Evolutionary conservation across 2,888 invertebrate species (phyloP).

Genomic region (Leucoma salicis): DNA sequence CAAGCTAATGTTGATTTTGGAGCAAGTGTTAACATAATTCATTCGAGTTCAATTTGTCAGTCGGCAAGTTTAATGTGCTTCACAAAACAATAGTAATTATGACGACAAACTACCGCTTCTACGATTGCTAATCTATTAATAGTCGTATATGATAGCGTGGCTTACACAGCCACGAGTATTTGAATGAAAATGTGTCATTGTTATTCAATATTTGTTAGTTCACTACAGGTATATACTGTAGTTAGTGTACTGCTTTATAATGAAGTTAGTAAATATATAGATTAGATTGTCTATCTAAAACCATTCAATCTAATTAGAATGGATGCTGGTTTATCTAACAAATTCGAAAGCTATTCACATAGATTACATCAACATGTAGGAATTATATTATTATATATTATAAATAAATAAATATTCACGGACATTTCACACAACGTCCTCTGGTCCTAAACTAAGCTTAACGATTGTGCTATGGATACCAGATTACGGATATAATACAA

Average conservation of each 20-base stretch:
- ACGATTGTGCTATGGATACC: too few species aligned
- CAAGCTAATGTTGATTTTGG: constrained; percentile 50
- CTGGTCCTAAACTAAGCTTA: too few species aligned
- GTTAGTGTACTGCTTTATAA: too few species aligned
- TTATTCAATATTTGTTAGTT: constrained; percentile 26
- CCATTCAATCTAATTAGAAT: constrained; percentile 17
- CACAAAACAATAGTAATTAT: constrained; percentile 48
- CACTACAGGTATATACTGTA: neutral
- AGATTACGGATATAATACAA: too few species aligned
- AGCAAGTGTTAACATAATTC: constrained; percentile 54
- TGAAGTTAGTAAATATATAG: constrained; percentile 15
- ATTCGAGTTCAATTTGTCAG: constrained; percentile 47
- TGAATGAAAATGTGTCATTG: constrained; percentile 24
- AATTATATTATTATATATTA: too few species aligned
- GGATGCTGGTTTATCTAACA: too few species aligned
- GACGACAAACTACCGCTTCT: constrained; percentile 38
- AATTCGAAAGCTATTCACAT: too few species aligned
- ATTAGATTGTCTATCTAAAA: constrained; percentile 25
- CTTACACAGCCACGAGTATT: too few species aligned
- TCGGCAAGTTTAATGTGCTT: constrained; percentile 43
- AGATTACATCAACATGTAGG: too few species aligned
- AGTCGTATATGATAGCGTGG: constrained; percentile 11
- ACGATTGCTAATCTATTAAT: constrained; percentile 40
- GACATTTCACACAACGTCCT: too few species aligned
- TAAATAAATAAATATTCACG: too few species aligned